Evolutionary conservation across 2,888 invertebrate species (phyloP).

Genomic region (Unio pictorum): DNA sequence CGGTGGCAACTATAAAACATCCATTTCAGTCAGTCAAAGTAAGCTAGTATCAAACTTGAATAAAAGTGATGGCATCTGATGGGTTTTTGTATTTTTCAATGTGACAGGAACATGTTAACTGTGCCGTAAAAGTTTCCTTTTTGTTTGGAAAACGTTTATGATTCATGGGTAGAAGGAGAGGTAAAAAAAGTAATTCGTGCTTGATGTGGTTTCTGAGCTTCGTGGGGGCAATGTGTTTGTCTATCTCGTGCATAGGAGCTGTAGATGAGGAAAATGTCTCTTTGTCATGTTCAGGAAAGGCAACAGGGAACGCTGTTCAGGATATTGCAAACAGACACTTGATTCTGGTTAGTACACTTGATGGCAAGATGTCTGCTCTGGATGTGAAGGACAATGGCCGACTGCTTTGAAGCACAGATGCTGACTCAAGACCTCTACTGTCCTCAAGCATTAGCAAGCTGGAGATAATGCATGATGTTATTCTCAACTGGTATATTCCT

Average conservation of each 20-base stretch:
- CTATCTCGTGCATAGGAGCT: slow-evolving; percentile 32
- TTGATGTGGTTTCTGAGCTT: slow-evolving; percentile 47
- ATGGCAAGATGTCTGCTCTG: slow-evolving; percentile 89
- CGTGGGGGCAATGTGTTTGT: slow-evolving; percentile 41
- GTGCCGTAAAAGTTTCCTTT: no score
- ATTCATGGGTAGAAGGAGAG: slow-evolving; percentile 30
- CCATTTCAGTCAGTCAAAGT: no score
- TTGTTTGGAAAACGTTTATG: no score
- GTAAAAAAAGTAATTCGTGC: slow-evolving; percentile 47
- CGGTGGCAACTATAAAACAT: no score
- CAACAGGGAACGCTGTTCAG: no score
- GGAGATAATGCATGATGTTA: slow-evolving; percentile 74
- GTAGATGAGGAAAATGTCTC: slow-evolving; percentile 12
- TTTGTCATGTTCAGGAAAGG: no score
- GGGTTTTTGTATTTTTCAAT: no score
- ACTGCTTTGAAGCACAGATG: slow-evolving; percentile 85
- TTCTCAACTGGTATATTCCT: slow-evolving; percentile 83
- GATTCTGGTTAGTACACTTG: slow-evolving; percentile 89
- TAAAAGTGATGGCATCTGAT: no score
- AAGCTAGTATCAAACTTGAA: no score
- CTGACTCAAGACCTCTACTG: slow-evolving; percentile 83
- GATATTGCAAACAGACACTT: slow-evolving; percentile 63
- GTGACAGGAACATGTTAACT: no score
- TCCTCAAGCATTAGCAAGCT: slow-evolving; percentile 91
- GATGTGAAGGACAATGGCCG: slow-evolving; percentile 78